phyloP scores from a whole-genome alignment of 2,888 invertebrate genomes.

The Anagyrus pseudococci region DNA sequence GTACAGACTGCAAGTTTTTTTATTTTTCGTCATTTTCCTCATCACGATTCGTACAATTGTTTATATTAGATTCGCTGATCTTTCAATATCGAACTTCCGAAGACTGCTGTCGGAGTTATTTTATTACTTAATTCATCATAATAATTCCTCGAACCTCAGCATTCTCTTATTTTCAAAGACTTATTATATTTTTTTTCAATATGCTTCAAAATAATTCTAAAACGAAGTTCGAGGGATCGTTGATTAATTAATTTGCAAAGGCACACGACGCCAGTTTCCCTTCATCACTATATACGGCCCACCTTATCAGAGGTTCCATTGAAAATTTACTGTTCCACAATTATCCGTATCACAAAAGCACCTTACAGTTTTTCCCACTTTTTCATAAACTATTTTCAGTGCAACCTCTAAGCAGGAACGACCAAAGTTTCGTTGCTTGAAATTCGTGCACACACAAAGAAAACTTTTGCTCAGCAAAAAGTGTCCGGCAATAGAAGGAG shows the following conservation, averaged over 20 bases:
- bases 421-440: slow-evolving; percentile 21
- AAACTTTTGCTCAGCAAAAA: slow-evolving; percentile 10
- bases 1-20: slow-evolving; percentile 30
- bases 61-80: too few species aligned
- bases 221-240: slow-evolving; percentile 20
- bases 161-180: too few species aligned
- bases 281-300: slow-evolving; percentile 18
- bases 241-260: slow-evolving; percentile 23
- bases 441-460: neutral
- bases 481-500: neutral
- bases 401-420: neutral
- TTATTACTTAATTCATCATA: neutral
- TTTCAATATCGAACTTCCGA: slow-evolving; percentile 28
- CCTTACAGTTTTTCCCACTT: neutral
- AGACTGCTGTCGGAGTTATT: slow-evolving; percentile 31
- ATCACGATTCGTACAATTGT: too few species aligned
- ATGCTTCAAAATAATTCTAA: slow-evolving; percentile 26
- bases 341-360: neutral
- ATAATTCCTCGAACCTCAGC: slow-evolving; percentile 20
- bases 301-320: slow-evolving; percentile 8
- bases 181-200: too few species aligned
- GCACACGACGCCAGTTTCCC: slow-evolving; percentile 33
- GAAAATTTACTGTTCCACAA: neutral
- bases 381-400: slow-evolving; percentile 1
- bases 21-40: neutral